phyloP scores from a whole-genome alignment of 2,113 vertebrate genomes.

The Seriola quinqueradiata region DNA sequence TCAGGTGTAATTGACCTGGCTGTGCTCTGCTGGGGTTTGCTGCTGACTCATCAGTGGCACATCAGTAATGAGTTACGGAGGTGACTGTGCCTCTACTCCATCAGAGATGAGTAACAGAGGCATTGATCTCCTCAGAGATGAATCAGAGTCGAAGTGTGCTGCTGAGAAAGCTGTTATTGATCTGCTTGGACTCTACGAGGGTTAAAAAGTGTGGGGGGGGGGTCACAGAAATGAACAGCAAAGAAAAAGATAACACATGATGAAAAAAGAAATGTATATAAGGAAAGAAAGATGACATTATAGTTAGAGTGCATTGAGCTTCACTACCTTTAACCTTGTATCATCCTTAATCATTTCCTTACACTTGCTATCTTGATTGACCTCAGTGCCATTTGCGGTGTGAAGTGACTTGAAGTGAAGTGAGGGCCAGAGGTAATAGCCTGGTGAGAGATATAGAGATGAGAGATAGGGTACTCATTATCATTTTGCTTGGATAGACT shows the following conservation, averaged over 20 bases:
- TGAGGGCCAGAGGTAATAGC: slow-evolving; percentile 29
- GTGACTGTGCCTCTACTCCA: slow-evolving; percentile 42
- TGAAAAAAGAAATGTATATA: no score
- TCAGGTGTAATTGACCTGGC: slow-evolving; percentile 56
- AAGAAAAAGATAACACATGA: neutral
- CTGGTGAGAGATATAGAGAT: slow-evolving; percentile 48
- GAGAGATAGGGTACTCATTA: slow-evolving; percentile 54
- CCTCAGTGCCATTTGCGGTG: slow-evolving; percentile 10
- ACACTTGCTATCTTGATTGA: slow-evolving; percentile 45
- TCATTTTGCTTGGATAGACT: slow-evolving; percentile 61
- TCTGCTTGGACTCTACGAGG: slow-evolving; percentile 21
- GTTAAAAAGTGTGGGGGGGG: slow-evolving; percentile 36
- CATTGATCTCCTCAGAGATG: slow-evolving; percentile 66
- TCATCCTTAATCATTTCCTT: slow-evolving; percentile 27
- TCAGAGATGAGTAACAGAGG: slow-evolving; percentile 61
- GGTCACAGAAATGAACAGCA: slow-evolving; percentile 13
- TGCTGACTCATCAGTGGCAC: slow-evolving; percentile 67
- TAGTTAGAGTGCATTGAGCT: neutral
- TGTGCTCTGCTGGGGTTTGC: slow-evolving; percentile 35
- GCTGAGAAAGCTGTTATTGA: slow-evolving; percentile 68
- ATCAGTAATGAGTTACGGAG: slow-evolving; percentile 57
- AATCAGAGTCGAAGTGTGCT: slow-evolving; percentile 56
- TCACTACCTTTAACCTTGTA: slow-evolving; percentile 30
- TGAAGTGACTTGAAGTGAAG: slow-evolving; percentile 28
- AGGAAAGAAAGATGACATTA: neutral